Base-by-base conservation (phyloP, 2,797 vertebrate species). In the Selene dorsalis region DNA sequence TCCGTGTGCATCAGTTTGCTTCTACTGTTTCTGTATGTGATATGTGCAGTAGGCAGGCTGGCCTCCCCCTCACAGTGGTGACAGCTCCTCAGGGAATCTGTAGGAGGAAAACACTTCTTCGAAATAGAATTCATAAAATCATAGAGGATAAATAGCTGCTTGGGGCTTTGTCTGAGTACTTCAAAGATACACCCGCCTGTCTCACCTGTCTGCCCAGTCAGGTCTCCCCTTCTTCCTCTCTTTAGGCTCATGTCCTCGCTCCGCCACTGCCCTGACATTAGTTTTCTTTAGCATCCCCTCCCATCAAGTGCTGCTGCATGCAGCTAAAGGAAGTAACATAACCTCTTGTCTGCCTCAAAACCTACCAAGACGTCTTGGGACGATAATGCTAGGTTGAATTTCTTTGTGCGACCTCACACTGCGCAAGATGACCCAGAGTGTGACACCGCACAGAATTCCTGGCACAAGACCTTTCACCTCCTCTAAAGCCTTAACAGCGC, bases 31-130 rank as follows among this genome's bases (percentile, higher is more conserved):
- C 57, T 80, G 73, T 75, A 65, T 73, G 41, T 79, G 81, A 78
- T 86, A 30, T 85, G 48, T 80, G 73, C 78, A 79, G 85, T 75
- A 53, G 79, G 87, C 75, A 77, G 77, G 38, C 70, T 59, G 71
- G 73, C 87, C 87, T 85, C 88, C 86, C 81, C 88, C 81, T 86
- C 87, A 66, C 78, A 73, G 60, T 28, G 53, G 87, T 82, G 83
- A 66, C 3, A 9, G 73, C 47, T 82, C 88, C 85, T 84, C 43
- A 10, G 91, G 87, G 90, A 92, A 85, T 83, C 66, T 88, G 92
- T 90, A 80, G 92, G 92, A 89, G 88, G 85, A 57, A 62, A 81
- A 43, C 73, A 80, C 58, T 55, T 82, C 53, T 80, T 76, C 8
- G 0, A 77, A 77, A 72, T 59, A 63, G 66, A 62, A 75, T 86